Evolutionary conservation across 2,113 vertebrate genomes (phyloP).

Genomic region (Psophia crepitans): DNA sequence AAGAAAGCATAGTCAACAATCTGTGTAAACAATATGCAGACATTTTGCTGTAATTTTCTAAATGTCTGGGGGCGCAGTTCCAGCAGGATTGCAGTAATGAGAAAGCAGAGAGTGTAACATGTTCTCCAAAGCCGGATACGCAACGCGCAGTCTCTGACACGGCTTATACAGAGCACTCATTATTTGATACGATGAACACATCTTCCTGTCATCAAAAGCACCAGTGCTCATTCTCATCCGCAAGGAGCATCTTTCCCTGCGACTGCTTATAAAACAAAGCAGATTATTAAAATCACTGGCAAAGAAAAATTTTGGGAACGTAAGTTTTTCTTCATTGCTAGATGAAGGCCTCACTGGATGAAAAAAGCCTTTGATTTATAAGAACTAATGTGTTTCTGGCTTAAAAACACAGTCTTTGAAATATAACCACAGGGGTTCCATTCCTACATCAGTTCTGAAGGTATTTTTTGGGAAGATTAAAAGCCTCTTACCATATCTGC

Average conservation of each 20-base stretch:
- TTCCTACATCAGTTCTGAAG: background rate
- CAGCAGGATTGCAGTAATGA: slow-evolving; percentile 22
- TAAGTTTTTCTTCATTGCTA: background rate
- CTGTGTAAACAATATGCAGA: slow-evolving; percentile 26
- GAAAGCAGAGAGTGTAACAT: slow-evolving; percentile 17
- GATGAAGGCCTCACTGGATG: background rate
- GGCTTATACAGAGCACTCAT: background rate
- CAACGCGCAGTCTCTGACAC: background rate
- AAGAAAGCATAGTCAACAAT: slow-evolving; percentile 2
- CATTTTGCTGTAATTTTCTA: background rate
- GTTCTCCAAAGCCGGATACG: background rate
- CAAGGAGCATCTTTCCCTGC: background rate
- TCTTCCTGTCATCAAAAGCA: background rate
- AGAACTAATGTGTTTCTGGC: slow-evolving; percentile 4
- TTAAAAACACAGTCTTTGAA: slow-evolving; percentile 11
- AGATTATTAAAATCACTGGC: background rate
- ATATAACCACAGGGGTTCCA: background rate
- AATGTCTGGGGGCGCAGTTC: slow-evolving; percentile 4
- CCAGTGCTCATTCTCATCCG: background rate
- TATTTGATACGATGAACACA: background rate
- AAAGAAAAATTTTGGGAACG: background rate
- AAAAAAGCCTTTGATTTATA: background rate
- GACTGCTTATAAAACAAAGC: background rate
- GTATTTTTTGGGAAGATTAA: background rate
- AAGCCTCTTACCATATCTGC: background rate